Evolutionary conservation across 2,113 vertebrate genomes (phyloP).

Genomic region (Axis porcinus): DNA sequence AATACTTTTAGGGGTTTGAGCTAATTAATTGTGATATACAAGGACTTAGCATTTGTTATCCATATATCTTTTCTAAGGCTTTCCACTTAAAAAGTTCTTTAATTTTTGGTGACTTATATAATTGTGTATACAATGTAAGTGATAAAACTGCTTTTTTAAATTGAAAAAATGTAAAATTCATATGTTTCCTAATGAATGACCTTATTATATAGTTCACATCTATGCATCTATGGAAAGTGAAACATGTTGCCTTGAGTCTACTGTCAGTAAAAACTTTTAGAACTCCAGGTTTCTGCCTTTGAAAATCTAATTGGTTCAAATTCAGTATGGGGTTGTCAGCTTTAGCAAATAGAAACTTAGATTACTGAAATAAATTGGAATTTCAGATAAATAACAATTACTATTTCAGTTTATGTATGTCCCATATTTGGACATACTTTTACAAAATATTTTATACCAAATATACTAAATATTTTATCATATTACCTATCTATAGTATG

Average conservation of each 20-base stretch:
- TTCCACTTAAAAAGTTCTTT: conserved; percentile 4
- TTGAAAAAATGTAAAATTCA: not conserved
- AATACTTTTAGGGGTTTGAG: not conserved
- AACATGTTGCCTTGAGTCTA: not conserved
- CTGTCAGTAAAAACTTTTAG: conserved; percentile 11
- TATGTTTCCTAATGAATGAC: not conserved
- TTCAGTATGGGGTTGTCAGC: not conserved
- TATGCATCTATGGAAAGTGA: not conserved
- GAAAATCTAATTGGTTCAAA: not conserved
- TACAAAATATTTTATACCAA: not conserved
- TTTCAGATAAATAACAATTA: not conserved
- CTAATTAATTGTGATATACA: not conserved
- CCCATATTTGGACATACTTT: not conserved
- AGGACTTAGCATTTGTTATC: not conserved
- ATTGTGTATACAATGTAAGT: not conserved
- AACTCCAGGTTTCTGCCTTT: not conserved
- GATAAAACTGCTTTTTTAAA: not conserved
- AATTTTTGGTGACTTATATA: not conserved
- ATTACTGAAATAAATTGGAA: not conserved
- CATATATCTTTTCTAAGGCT: not conserved
- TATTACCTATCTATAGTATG: not conserved
- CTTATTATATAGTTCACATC: not conserved
- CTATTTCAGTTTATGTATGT: not conserved
- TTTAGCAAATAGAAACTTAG: not conserved
- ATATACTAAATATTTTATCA: not conserved